A percentile compares a stretch with the other conserved stretches of the same genome.
Evolutionary conservation across 2,797 vertebrate genomes (phyloP).

Genomic region (Falco berigora): DNA sequence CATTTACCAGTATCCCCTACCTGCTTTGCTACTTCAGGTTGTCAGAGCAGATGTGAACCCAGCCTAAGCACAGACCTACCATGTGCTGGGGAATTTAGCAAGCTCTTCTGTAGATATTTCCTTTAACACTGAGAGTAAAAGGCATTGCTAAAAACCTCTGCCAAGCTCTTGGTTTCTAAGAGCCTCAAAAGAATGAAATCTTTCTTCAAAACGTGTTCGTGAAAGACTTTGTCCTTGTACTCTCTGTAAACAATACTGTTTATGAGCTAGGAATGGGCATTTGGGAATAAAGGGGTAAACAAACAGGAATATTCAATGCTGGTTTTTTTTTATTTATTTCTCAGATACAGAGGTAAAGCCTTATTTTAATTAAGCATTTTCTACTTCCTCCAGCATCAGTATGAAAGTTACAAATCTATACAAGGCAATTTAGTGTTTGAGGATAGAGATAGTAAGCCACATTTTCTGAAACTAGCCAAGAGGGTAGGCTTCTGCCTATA

Average conservation of each 20-base stretch:
- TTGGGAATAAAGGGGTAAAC: conserved; percentile 29
- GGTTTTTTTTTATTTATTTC: background rate
- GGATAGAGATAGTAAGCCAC: background rate
- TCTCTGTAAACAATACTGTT: background rate
- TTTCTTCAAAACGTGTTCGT: background rate
- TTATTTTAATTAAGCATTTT: conserved; percentile 46
- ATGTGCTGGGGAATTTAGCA: background rate
- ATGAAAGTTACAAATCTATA: conserved; percentile 33
- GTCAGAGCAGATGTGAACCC: background rate
- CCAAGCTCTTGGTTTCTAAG: background rate
- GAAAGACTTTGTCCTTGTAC: background rate
- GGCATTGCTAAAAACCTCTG: background rate
- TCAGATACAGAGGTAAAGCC: background rate
- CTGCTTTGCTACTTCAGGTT: background rate
- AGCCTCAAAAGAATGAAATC: background rate
- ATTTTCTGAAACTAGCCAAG: conserved; percentile 15
- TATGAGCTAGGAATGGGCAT: background rate
- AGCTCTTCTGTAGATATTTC: background rate
- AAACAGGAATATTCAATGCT: background rate
- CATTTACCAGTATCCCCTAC: background rate
- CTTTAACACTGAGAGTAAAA: background rate
- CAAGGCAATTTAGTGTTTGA: background rate
- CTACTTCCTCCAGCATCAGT: background rate
- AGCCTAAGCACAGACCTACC: background rate
- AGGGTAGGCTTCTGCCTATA: background rate